These are phyloP conservation scores for Tinamus major DNA, from an alignment of 2,797 vertebrate genomes.

Conservation along the genomic window DNA sequence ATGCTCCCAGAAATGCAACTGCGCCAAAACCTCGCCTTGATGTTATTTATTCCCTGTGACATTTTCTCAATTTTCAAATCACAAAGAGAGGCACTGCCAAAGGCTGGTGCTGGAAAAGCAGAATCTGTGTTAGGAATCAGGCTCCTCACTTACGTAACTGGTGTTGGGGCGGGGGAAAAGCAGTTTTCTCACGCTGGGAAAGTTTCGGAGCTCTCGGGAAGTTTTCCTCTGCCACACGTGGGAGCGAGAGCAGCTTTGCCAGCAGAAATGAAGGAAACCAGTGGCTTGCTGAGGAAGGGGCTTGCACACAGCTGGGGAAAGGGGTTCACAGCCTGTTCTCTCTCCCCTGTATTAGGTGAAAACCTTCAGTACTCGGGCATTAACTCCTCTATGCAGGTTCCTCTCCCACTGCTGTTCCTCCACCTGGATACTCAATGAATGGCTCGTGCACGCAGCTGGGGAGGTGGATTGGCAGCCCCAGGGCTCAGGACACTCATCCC, in stretches of 20 bases:
- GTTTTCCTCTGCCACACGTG: background rate
- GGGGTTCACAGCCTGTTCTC: background rate
- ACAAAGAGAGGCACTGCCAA: background rate
- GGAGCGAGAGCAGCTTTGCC: background rate
- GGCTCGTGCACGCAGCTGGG: background rate
- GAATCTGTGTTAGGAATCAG: background rate
- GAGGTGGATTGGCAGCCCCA: background rate
- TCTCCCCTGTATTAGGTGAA: background rate
- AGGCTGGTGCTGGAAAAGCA: background rate
- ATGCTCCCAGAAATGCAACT: background rate
- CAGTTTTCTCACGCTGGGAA: background rate
- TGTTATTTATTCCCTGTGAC: slow-evolving; percentile 37
- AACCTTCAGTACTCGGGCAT: background rate
- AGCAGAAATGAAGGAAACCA: background rate
- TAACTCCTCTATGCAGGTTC: background rate
- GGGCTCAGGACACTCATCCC: background rate
- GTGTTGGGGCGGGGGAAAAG: background rate
- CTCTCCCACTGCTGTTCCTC: background rate
- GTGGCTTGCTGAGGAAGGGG: rapidly evolving
- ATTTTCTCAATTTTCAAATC: slow-evolving; percentile 31
- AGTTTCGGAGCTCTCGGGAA: background rate
- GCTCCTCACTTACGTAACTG: background rate
- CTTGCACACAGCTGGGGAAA: background rate
- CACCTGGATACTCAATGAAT: background rate
- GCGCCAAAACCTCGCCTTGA: background rate